Evolutionary conservation across 2,888 invertebrate genomes (phyloP).

Genomic region (Melanophora roralis): DNA sequence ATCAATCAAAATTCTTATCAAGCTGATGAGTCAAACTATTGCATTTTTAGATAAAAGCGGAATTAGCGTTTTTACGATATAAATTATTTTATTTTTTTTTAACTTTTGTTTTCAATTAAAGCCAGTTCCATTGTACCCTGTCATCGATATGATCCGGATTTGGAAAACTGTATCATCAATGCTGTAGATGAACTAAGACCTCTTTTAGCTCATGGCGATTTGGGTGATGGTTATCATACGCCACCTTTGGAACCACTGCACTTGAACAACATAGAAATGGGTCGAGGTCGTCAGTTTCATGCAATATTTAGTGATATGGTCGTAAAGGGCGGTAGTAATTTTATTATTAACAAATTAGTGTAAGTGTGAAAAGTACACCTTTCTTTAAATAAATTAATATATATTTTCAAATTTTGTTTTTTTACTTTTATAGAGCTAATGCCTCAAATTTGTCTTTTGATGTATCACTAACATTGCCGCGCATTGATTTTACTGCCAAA

Average conservation of each 20-base stretch:
- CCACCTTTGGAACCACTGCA: conserved; percentile 74
- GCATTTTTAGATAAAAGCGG: too few relatives aligned
- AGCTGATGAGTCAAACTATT: too few relatives aligned
- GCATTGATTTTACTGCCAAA: conserved; percentile 74
- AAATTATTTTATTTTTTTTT: background rate
- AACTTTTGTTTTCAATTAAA: conserved; percentile 53
- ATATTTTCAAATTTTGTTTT: background rate
- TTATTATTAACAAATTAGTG: conserved; percentile 75
- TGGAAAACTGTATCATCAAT: conserved; percentile 74
- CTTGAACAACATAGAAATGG: conserved; percentile 75
- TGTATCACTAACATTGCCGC: conserved; percentile 73
- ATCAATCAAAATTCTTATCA: too few relatives aligned
- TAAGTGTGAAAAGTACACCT: conserved; percentile 61
- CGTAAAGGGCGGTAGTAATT: conserved; percentile 76
- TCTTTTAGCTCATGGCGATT: conserved; percentile 72
- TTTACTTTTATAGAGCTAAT: conserved; percentile 70
- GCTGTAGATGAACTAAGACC: conserved; percentile 74
- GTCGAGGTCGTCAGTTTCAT: conserved; percentile 73
- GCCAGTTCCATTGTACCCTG: conserved; percentile 74
- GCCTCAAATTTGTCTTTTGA: conserved; percentile 73
- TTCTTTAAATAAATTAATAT: too few relatives aligned
- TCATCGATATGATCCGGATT: conserved; percentile 74
- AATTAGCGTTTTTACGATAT: too few relatives aligned
- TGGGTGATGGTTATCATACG: conserved; percentile 75
- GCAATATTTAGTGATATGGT: conserved; percentile 74